Evolutionary conservation across 1,140 invertebrate species (phyloP).

Genomic region (Drosophila nikananu): DNA sequence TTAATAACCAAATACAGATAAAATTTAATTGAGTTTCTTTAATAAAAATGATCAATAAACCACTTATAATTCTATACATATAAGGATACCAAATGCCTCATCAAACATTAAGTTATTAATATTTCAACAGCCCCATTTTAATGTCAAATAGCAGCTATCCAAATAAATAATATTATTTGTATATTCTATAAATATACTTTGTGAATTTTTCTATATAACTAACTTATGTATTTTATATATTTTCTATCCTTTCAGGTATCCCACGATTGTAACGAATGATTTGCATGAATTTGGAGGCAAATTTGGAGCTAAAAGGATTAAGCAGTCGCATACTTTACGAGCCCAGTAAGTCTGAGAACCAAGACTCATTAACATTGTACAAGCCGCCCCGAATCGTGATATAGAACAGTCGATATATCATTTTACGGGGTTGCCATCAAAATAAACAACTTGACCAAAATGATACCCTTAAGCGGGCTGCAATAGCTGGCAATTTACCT

Average conservation of each 20-base stretch:
- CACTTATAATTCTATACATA: no score
- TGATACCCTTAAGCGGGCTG: conserved; percentile 64
- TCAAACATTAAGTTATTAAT: background rate
- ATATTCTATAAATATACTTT: background rate
- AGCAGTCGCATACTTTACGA: conserved; percentile 54
- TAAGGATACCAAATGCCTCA: background rate
- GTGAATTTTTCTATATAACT: no score
- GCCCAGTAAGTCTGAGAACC: conserved; percentile 47
- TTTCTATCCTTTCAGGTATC: conserved; percentile 22
- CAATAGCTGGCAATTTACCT: conserved; percentile 58
- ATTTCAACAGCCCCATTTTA: background rate
- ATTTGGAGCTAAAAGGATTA: conserved; percentile 50
- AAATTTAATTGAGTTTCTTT: background rate
- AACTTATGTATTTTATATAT: no score
- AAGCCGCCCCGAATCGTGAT: conserved; percentile 13
- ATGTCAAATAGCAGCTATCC: background rate
- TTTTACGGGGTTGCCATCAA: conserved; percentile 57
- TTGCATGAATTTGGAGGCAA: conserved; percentile 49
- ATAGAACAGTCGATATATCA: conserved; percentile 60
- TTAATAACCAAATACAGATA: background rate
- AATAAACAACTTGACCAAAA: conserved; percentile 68
- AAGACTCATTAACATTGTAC: conserved; percentile 42
- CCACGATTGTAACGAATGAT: conserved; percentile 53
- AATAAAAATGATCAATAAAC: background rate
- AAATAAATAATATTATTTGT: background rate